phyloP scores from a whole-genome alignment of 2,113 vertebrate genomes.

The Sminthopsis crassicaudata region DNA sequence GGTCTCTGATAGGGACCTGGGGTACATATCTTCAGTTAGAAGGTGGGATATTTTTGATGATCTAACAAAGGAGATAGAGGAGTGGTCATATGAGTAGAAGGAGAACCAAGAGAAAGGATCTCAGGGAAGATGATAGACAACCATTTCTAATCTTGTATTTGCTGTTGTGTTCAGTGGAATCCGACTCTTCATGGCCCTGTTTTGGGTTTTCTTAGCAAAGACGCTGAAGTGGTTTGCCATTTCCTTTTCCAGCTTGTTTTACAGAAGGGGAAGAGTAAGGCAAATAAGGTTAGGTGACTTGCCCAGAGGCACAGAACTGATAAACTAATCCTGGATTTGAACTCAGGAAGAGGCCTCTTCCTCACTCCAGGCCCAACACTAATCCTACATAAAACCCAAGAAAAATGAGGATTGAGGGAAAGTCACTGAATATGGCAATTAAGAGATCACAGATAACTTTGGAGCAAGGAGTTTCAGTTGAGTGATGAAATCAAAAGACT shows the following conservation, averaged over 20 bases:
- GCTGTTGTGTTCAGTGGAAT: not conserved
- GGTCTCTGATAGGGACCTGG: not conserved
- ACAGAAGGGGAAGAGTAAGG: not conserved
- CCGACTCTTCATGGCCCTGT: not conserved
- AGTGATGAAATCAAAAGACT: not conserved
- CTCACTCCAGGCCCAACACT: not conserved
- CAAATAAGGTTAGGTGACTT: not conserved
- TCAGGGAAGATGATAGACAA: not conserved
- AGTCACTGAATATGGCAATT: not conserved
- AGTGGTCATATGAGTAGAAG: not conserved
- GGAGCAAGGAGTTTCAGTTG: not conserved
- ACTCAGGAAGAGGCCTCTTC: no score
- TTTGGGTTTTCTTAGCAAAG: not conserved
- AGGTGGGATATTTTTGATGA: not conserved
- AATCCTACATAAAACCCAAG: not conserved
- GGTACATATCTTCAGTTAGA: not conserved
- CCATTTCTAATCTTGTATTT: not conserved
- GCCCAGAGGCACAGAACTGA: not conserved
- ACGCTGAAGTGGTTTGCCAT: not conserved
- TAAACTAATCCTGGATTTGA: not conserved
- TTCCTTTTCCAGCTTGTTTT: not conserved
- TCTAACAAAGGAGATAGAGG: not conserved
- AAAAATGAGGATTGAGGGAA: not conserved
- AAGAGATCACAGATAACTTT: not conserved
- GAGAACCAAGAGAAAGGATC: not conserved